These are phyloP conservation scores for Clarias laeviceps DNA, from an alignment of 2,797 vertebrate species.

Conservation along the genomic window DNA sequence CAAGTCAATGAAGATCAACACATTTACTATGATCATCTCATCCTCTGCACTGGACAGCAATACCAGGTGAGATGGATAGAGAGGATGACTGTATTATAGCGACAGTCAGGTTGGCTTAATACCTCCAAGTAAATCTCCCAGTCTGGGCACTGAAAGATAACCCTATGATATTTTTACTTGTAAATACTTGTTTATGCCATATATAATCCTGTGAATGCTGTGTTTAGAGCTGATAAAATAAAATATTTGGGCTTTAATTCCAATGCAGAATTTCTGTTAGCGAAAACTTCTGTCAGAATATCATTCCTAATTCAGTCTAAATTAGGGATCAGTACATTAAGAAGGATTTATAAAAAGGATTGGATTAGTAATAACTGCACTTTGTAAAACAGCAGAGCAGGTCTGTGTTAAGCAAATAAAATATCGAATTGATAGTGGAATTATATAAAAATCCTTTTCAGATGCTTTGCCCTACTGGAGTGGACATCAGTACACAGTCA, in stretches of 20 bases:
- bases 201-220: background rate
- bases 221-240: background rate
- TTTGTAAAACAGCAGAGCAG: background rate
- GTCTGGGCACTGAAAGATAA: background rate
- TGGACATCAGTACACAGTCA: constrained; percentile 59
- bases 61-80: constrained; percentile 82
- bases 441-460: constrained; percentile 55
- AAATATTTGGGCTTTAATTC: background rate
- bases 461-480: constrained; percentile 76
- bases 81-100: background rate
- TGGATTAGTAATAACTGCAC: background rate
- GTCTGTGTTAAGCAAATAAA: background rate
- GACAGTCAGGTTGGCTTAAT: background rate
- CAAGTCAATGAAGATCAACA: constrained; percentile 70
- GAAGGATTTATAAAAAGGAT: background rate
- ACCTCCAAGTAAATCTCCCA: background rate
- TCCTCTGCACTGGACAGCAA: constrained; percentile 88
- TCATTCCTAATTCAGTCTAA: background rate
- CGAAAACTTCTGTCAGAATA: background rate
- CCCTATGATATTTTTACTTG: background rate
- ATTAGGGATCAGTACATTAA: background rate
- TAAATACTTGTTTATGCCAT: background rate
- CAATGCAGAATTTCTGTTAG: background rate
- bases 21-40: constrained; percentile 85
- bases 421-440: background rate